Evolutionary conservation across 2,888 invertebrate genomes (phyloP).

Genomic region (Coleophora deauratella): DNA sequence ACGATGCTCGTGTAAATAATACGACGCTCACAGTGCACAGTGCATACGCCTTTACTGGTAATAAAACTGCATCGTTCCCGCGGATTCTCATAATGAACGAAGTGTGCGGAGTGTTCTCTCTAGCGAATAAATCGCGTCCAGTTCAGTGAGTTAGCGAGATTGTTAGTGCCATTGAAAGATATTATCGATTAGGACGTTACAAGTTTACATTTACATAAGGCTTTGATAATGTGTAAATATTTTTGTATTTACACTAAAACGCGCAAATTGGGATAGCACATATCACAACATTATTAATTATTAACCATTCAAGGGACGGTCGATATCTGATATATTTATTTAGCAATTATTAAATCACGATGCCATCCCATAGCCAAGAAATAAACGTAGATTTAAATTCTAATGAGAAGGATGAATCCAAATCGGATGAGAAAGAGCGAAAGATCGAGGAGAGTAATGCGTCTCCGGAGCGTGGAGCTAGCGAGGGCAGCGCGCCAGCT

Average conservation of each 20-base stretch:
- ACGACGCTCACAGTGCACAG: not conserved
- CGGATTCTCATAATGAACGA: conserved; percentile 46
- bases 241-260: conserved; percentile 20
- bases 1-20: conserved; percentile 41
- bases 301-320: conserved; percentile 7
- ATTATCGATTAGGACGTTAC: conserved; percentile 36
- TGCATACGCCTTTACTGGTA: conserved; percentile 39
- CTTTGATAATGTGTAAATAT: conserved; percentile 33
- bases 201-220: conserved; percentile 33
- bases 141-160: conserved; percentile 38
- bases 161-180: conserved; percentile 26
- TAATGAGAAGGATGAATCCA: conserved; percentile 43
- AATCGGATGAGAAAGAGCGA: conserved; percentile 36
- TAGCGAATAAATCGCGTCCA: conserved; percentile 25
- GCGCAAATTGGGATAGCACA: not conserved
- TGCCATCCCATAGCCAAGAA: conserved; percentile 63
- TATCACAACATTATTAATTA: conserved; percentile 3
- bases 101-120: conserved; percentile 35
- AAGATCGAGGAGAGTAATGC: conserved; percentile 36
- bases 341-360: conserved; percentile 30
- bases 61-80: conserved; percentile 40
- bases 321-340: conserved; percentile 26
- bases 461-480: conserved; percentile 24
- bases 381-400: conserved; percentile 57
- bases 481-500: conserved; percentile 34